Percentiles rank a stretch among this genome's conserved stretches.
These are phyloP conservation scores for Gobionotothen gibberifrons DNA, from an alignment of 2,797 vertebrate species.

Conservation along the genomic window DNA sequence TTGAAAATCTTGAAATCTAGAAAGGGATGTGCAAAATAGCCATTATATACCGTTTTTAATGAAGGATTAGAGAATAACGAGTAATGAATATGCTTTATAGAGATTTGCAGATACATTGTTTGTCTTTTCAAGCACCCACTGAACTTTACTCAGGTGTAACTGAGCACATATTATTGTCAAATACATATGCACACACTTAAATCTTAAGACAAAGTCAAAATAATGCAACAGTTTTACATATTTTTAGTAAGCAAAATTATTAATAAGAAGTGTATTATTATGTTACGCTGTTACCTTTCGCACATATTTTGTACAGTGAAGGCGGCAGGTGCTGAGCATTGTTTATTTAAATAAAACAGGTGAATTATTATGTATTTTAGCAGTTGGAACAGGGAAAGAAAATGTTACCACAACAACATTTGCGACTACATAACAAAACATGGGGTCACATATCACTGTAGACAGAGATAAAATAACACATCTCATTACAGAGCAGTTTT, in stretches of 20 bases:
- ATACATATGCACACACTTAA: neutral
- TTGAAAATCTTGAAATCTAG: too few species aligned
- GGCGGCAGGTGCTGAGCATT: conserved; percentile 20
- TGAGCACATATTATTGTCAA: neutral
- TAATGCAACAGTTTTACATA: neutral
- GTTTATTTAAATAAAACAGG: conserved; percentile 17
- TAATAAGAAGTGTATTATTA: neutral
- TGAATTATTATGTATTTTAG: conserved; percentile 22
- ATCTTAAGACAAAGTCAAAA: neutral
- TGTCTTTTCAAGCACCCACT: too few species aligned
- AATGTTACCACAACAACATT: conserved; percentile 23
- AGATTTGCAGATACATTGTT: too few species aligned
- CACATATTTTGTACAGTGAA: neutral
- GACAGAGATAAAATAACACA: conserved; percentile 41
- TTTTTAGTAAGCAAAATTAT: neutral
- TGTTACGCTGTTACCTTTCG: neutral
- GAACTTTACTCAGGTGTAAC: too few species aligned
- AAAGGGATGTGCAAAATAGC: too few species aligned
- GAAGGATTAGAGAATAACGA: too few species aligned
- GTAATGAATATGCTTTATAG: too few species aligned
- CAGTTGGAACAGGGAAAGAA: conserved; percentile 4
- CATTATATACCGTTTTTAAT: too few species aligned
- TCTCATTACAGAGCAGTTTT: conserved; percentile 47
- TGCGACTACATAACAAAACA: conserved; percentile 21
- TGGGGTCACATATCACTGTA: conserved; percentile 35